These are phyloP conservation scores for Molorchus minor DNA, from an alignment of 2,888 invertebrate species.

Conservation along the genomic window DNA sequence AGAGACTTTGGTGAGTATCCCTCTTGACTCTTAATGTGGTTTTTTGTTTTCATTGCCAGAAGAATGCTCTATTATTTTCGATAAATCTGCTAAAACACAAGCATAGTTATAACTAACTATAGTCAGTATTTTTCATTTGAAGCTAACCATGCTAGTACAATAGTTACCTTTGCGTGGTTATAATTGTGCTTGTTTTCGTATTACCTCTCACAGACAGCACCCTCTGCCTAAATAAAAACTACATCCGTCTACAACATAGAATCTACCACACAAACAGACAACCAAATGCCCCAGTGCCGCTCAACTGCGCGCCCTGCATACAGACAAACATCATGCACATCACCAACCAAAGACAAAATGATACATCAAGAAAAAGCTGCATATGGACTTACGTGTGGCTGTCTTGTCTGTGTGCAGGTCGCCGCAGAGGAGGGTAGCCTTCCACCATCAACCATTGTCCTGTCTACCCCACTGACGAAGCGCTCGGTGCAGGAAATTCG, in stretches of 20 bases:
- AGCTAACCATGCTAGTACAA: not conserved
- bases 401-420: slow-evolving; percentile 71
- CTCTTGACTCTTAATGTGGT: too few species aligned
- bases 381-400: slow-evolving; percentile 61
- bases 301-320: slow-evolving; percentile 60
- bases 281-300: slow-evolving; percentile 36
- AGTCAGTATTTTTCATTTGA: too few species aligned
- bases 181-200: not conserved
- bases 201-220: not conserved
- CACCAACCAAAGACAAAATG: slow-evolving; percentile 56
- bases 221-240: slow-evolving; percentile 16
- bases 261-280: slow-evolving; percentile 32
- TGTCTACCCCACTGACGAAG: slow-evolving; percentile 10
- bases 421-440: slow-evolving; percentile 58
- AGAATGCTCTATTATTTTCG: not conserved
- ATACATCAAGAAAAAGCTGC: slow-evolving; percentile 40
- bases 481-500: slow-evolving; percentile 8
- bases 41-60: not conserved
- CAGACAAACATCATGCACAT: slow-evolving; percentile 65
- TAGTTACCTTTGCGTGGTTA: not conserved
- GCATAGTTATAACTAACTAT: not conserved
- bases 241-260: slow-evolving; percentile 19
- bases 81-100: not conserved
- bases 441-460: slow-evolving; percentile 30
- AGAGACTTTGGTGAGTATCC: too few species aligned